These are phyloP conservation scores for Pseudochirops corinnae DNA, from an alignment of 2,797 vertebrate species.

Conservation along the genomic window DNA sequence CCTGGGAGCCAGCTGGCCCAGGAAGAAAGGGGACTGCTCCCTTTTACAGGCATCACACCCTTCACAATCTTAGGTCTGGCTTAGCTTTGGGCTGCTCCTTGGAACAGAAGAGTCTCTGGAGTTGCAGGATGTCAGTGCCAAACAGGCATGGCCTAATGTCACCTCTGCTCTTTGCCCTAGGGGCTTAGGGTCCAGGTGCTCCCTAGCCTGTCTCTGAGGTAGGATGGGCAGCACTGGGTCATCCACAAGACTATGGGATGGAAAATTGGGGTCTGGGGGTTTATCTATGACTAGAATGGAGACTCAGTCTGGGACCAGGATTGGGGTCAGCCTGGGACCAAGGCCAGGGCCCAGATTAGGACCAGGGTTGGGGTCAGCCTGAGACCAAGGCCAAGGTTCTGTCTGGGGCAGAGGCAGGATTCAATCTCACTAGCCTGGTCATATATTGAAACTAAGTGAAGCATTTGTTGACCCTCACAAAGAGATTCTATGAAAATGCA, in stretches of 20 bases:
- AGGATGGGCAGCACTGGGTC: background rate
- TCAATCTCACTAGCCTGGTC: background rate
- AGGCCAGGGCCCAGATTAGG: too few species aligned
- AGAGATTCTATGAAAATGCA: background rate
- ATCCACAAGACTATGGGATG: background rate
- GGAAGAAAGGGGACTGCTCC: background rate
- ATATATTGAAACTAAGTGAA: background rate
- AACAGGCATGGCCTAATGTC: background rate
- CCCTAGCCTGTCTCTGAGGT: background rate
- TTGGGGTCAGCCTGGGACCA: background rate
- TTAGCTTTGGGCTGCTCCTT: background rate
- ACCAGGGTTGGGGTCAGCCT: background rate
- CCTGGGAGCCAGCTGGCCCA: constrained; percentile 10
- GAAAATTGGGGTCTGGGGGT: background rate
- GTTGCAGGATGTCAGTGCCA: background rate
- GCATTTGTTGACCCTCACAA: background rate
- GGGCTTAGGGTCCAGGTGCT: background rate
- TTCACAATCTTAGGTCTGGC: background rate
- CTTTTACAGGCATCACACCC: constrained; percentile 3
- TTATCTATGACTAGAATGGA: background rate
- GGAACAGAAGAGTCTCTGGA: background rate
- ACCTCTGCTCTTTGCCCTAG: background rate
- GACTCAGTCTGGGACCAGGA: background rate
- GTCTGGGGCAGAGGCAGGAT: background rate
- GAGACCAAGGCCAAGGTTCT: background rate